Conservation (phyloP, 2,113 vertebrate species). For the Onychostoma macrolepis region DNA sequence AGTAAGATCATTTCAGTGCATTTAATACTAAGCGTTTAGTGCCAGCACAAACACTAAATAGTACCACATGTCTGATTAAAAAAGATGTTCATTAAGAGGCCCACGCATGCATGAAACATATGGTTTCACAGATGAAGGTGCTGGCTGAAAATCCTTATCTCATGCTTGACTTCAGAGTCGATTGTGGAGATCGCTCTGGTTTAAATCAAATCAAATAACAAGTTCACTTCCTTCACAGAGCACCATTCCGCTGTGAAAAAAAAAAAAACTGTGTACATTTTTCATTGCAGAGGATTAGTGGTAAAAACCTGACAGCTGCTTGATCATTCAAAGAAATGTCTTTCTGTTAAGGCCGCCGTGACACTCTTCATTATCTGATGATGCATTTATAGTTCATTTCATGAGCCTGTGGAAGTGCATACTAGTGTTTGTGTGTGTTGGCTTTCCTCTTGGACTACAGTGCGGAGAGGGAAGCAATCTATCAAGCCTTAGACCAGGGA, state of each 20-base stretch:
- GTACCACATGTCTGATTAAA: conserved; percentile 25
- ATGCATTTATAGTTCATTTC: conserved; percentile 37
- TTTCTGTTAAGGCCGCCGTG: conserved; percentile 15
- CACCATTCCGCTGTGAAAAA: not conserved
- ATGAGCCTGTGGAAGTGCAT: conserved; percentile 26
- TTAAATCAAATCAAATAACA: conserved; percentile 17
- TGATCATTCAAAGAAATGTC: conserved; percentile 48
- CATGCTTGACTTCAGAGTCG: conserved; percentile 25
- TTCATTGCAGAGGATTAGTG: conserved; percentile 20
- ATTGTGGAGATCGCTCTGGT: conserved; percentile 26
- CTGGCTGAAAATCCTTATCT: conserved; percentile 18
- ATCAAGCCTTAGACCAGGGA: conserved; percentile 44
- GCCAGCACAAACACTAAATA: conserved; percentile 7
- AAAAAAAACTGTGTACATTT: not conserved
- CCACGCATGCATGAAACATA: conserved; percentile 47
- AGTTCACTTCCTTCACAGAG: not conserved
- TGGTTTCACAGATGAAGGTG: conserved; percentile 24
- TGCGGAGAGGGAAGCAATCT: conserved; percentile 53
- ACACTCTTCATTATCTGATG: conserved; percentile 36
- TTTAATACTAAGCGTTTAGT: not conserved
- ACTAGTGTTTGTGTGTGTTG: conserved; percentile 24
- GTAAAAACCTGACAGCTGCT: conserved; percentile 47
- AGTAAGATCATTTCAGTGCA: not conserved
- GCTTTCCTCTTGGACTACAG: conserved; percentile 49
- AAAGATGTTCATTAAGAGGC: conserved; percentile 31